phyloP scores from a whole-genome alignment of 2,888 invertebrate genomes.

The Eumacrocentrus americanus region DNA sequence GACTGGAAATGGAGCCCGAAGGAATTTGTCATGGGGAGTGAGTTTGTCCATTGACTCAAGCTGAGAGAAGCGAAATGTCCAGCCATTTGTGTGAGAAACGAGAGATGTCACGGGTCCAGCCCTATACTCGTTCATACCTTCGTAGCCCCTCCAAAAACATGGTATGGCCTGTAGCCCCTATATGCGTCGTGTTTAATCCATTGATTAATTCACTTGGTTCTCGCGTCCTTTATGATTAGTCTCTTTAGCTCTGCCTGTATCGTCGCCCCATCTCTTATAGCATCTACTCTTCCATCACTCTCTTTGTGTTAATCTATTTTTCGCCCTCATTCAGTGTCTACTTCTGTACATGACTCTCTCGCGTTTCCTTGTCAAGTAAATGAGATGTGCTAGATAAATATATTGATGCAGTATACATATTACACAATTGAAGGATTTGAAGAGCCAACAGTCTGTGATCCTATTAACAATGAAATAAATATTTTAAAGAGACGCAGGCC shows the following conservation, averaged over 20 bases:
- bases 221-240: constrained; percentile 36
- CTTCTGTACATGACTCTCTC: constrained; percentile 19
- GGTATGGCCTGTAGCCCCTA: not conserved
- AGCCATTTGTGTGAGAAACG: constrained; percentile 60
- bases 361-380: constrained; percentile 16
- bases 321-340: not conserved
- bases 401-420: not conserved
- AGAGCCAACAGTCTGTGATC: constrained; percentile 5
- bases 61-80: constrained; percentile 52
- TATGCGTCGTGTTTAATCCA: constrained; percentile 35
- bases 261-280: constrained; percentile 30
- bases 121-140: constrained; percentile 21
- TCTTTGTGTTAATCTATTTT: not conserved
- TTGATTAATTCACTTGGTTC: constrained; percentile 39
- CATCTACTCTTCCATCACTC: constrained; percentile 34
- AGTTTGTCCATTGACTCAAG: constrained; percentile 48
- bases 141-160: constrained; percentile 14
- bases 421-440: not conserved
- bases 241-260: constrained; percentile 14
- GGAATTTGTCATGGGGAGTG: constrained; percentile 52
- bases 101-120: constrained; percentile 50
- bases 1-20: constrained; percentile 17
- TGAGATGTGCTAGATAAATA: constrained; percentile 6
- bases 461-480: constrained; percentile 47
- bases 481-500: constrained; percentile 42